Evolutionary conservation across 2,113 vertebrate genomes (phyloP).

Genomic region (Ctenomys sociabilis): DNA sequence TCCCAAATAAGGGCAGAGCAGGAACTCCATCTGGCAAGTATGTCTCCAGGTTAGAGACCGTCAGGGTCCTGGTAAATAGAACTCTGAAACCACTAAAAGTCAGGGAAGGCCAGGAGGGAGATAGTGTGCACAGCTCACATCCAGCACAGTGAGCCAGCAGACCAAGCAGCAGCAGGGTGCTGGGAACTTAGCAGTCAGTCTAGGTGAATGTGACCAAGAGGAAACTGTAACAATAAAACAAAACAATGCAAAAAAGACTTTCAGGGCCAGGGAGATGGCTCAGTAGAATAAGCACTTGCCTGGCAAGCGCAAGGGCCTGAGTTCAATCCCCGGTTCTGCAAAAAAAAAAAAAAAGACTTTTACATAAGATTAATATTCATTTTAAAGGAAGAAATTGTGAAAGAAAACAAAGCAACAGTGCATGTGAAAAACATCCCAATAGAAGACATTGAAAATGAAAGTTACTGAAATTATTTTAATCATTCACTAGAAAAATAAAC

Average conservation of each 20-base stretch:
- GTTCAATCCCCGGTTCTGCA: no score
- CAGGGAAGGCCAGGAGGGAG: not conserved
- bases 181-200: not conserved
- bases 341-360: not conserved
- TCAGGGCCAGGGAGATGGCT: not conserved
- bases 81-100: not conserved
- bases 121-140: not conserved
- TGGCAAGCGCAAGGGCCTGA: no score
- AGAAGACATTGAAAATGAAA: constrained; percentile 32
- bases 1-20: not conserved
- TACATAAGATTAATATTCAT: not conserved
- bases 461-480: not conserved
- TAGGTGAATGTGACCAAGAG: not conserved
- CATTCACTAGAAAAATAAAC: constrained; percentile 1
- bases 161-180: not conserved
- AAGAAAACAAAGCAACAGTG: not conserved
- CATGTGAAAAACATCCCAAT: constrained; percentile 2
- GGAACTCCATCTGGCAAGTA: not conserved
- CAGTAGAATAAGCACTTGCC: no score
- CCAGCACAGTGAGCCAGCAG: not conserved
- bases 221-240: not conserved
- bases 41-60: constrained; percentile 13
- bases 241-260: not conserved
- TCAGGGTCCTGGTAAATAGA: not conserved
- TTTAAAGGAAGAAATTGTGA: not conserved